phyloP scores from a whole-genome alignment of 2,113 vertebrate species.

The Corvus cornix region DNA sequence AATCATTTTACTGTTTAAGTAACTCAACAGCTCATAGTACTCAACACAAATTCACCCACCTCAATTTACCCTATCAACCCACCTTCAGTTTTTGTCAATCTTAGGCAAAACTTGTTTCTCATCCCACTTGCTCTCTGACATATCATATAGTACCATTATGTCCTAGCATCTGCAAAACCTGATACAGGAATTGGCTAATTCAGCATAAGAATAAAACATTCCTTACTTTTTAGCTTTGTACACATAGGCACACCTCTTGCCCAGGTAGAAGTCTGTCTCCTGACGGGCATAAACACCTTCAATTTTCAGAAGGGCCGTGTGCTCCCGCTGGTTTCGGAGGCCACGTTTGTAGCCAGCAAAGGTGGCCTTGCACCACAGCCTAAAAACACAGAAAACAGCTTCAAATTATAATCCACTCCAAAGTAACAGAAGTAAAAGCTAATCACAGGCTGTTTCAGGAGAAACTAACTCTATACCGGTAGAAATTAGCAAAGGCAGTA shows the following conservation, averaged over 20 bases:
- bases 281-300: constrained; percentile 92
- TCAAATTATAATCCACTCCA: neutral
- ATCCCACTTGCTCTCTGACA: neutral
- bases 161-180: neutral
- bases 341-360: constrained; percentile 98
- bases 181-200: rapidly evolving
- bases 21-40: neutral
- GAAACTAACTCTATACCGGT: neutral
- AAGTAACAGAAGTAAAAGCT: neutral
- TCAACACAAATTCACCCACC: neutral
- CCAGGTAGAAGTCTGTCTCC: constrained; percentile 95
- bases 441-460: neutral
- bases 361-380: constrained; percentile 96
- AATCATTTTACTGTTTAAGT: neutral
- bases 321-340: constrained; percentile 95
- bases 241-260: constrained; percentile 95
- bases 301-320: constrained; percentile 94
- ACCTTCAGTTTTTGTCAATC: neutral
- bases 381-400: constrained; percentile 19
- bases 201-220: neutral
- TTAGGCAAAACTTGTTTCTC: neutral
- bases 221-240: constrained; percentile 99
- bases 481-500: neutral
- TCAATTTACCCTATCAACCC: neutral
- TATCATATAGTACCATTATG: no score